Base-by-base conservation (phyloP, 2,888 invertebrate genomes). In the Dynastes tityus region DNA sequence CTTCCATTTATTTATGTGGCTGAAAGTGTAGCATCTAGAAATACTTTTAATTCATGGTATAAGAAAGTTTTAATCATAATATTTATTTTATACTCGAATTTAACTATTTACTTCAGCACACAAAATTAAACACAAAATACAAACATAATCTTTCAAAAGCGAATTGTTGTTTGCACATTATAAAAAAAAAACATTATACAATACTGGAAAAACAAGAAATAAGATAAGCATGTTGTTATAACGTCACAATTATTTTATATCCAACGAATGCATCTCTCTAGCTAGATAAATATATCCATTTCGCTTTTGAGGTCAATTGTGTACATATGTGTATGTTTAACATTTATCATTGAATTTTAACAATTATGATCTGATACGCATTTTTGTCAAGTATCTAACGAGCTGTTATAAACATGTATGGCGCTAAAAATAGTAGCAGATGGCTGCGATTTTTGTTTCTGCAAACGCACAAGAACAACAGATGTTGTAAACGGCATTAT, bases 401-500 rank as follows among this genome's bases (percentile, higher is more conserved):
- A 51, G 29, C 6, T 32, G 51, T 51, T 51, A 51, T 53, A 29
- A 80, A 75, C 78, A 81, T 81, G 81, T 80, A 80, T 61, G 37
- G 61, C 37, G 61, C 45, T 64, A 16, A 61, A 68, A 51, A 73
- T 77, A 75, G 80, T 80, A 75, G 63, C 64, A 67, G 76, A 80
- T 64, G 40, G 64, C 13, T 71, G 40, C 74, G 74, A 29, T 45
- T 74, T 65, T 53, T 73, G 53, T 40, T 55, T 49, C 2, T 45
- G 37, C 29, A 78, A 65, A 61, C 80, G 77, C 16, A 27, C 81
- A 76, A 76, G 64, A 32, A 64, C 76, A 55, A n/a, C 22, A 16
- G 32, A 37, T 67, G 2, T 22, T 53, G 27, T 13, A 61, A 16
- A 16, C 71, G 71, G 74, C 73, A 77, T 75, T 88, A 89, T 80